phyloP scores from a whole-genome alignment of 2,113 vertebrate species.

The Etia nguti region DNA sequence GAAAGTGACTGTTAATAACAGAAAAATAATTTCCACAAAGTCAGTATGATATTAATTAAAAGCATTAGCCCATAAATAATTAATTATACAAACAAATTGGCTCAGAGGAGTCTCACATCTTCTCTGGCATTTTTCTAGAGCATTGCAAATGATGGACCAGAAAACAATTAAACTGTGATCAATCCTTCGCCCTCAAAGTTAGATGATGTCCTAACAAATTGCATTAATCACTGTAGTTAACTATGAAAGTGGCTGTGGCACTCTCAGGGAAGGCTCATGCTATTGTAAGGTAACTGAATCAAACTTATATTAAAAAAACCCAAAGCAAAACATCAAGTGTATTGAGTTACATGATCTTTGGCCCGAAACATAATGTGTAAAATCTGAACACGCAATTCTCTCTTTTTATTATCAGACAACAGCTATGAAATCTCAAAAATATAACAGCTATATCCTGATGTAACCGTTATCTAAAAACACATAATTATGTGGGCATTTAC shows the following conservation, averaged over 20 bases:
- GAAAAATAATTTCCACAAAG: background rate
- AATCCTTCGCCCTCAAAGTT: background rate
- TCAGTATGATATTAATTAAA: conserved; percentile 28
- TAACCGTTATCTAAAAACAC: background rate
- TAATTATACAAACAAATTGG: conserved; percentile 24
- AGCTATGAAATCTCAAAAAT: background rate
- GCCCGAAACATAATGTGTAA: background rate
- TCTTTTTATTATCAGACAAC: background rate
- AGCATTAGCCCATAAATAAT: conserved; percentile 28
- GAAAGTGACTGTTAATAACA: background rate
- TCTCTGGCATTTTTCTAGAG: background rate
- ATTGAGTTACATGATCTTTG: background rate
- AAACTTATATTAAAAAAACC: background rate
- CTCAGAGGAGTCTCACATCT: background rate
- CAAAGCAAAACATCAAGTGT: background rate
- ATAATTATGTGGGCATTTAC: background rate
- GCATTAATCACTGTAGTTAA: background rate
- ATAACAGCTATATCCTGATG: background rate
- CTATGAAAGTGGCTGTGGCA: background rate
- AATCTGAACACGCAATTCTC: background rate
- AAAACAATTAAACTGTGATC: background rate
- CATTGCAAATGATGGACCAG: background rate
- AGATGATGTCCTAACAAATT: background rate
- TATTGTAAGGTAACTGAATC: background rate
- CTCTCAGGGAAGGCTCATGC: background rate